Evolutionary conservation across 1,140 invertebrate genomes (phyloP).

Genomic region (Atopsyche davidsoni): DNA sequence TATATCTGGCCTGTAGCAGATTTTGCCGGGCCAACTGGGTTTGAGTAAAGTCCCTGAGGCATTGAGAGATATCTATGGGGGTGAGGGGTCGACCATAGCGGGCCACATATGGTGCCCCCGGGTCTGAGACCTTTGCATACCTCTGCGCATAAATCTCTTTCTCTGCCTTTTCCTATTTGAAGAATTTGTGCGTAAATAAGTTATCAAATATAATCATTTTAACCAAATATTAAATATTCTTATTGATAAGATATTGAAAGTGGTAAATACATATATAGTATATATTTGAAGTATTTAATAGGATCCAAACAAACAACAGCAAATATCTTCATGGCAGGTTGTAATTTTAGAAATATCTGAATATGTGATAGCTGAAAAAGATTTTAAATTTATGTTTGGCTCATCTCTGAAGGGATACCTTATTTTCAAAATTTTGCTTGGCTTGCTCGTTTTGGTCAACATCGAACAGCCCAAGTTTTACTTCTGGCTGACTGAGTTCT

Average conservation of each 20-base stretch:
- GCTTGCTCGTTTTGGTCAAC: slow-evolving; percentile 46
- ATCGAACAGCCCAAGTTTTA: slow-evolving; percentile 42
- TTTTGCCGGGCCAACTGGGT: slow-evolving; percentile 40
- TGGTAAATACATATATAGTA: background rate
- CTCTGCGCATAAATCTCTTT: slow-evolving; percentile 43
- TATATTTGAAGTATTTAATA: background rate
- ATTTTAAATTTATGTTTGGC: background rate
- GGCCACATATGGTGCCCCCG: slow-evolving; percentile 42
- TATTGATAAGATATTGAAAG: too few species aligned
- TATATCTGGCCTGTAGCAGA: slow-evolving; percentile 42
- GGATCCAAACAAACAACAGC: background rate
- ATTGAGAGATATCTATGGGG: slow-evolving; percentile 35
- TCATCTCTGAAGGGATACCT: slow-evolving; percentile 38
- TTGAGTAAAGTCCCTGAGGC: slow-evolving; percentile 44
- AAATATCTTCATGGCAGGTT: background rate
- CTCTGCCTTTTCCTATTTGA: slow-evolving; percentile 28
- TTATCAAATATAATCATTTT: too few species aligned
- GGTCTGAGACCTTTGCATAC: slow-evolving; percentile 44
- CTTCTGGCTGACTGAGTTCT: slow-evolving; percentile 37
- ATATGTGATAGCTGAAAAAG: background rate
- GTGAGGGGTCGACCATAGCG: slow-evolving; percentile 39
- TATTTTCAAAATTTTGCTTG: slow-evolving; percentile 42
- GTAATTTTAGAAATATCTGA: too few species aligned
- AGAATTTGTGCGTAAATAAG: too few species aligned
- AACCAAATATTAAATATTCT: too few species aligned